Percentiles rank a stretch among this genome's conserved stretches.
phyloP scores from a whole-genome alignment of 2,113 vertebrate species.

The Noturus placidus region DNA sequence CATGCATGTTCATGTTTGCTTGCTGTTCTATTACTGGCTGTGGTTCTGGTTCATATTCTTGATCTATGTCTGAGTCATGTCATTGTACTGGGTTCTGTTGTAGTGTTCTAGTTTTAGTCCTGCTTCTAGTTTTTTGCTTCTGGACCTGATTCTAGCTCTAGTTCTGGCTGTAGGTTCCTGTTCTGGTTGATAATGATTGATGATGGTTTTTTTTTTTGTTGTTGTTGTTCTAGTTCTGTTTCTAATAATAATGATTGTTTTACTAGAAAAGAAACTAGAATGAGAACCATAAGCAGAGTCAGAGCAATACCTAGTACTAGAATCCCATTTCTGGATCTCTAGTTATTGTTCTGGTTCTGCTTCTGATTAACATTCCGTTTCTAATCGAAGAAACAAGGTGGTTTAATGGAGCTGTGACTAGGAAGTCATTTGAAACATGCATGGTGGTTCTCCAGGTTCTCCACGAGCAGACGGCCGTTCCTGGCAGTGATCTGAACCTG shows the following conservation, averaged over 20 bases:
- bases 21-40: background rate
- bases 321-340: too few species aligned
- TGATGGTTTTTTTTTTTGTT: too few species aligned
- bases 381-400: too few species aligned
- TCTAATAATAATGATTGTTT: too few species aligned
- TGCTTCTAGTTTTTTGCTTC: background rate
- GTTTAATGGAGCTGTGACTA: background rate
- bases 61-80: background rate
- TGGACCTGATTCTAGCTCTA: background rate
- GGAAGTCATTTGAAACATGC: background rate
- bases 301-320: too few species aligned
- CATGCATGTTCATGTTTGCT: background rate
- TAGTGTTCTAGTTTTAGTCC: background rate
- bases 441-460: constrained; percentile 76
- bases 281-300: too few species aligned
- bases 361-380: too few species aligned
- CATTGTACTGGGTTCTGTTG: background rate
- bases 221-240: background rate
- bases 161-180: background rate
- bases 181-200: background rate
- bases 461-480: constrained; percentile 93
- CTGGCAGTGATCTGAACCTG: constrained; percentile 91
- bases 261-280: too few species aligned
- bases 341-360: too few species aligned
- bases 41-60: background rate